These are phyloP conservation scores for Paramacrobiotus metropolitanus DNA, from an alignment of 1,140 invertebrate genomes.

Conservation along the genomic window DNA sequence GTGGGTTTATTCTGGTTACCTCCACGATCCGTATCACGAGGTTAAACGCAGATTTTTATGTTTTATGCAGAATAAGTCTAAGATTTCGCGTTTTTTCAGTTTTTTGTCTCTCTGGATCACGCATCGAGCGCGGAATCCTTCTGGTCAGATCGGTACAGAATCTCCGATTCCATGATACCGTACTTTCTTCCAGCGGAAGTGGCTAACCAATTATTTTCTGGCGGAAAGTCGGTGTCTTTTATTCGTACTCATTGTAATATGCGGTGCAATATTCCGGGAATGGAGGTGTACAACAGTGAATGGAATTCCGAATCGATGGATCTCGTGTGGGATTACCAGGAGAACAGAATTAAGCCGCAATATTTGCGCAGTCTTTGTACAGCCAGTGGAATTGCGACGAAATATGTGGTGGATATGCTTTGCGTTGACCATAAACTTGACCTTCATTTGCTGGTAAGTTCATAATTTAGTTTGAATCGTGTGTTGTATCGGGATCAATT, in stretches of 20 bases:
- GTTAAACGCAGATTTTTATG: neutral
- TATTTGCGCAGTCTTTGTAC: neutral
- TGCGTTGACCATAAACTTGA: neutral
- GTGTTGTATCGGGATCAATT: too few species aligned
- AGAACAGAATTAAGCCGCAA: neutral
- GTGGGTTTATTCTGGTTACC: neutral
- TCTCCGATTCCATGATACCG: neutral
- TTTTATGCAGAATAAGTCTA: neutral
- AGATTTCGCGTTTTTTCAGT: neutral
- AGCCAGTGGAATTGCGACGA: neutral
- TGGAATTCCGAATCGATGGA: neutral
- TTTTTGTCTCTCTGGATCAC: neutral
- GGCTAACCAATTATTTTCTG: neutral
- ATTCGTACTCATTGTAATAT: neutral
- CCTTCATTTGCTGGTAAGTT: neutral
- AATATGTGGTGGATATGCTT: neutral
- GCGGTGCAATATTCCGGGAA: neutral
- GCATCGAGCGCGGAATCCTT: neutral
- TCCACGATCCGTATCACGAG: neutral
- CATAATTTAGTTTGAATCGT: too few species aligned
- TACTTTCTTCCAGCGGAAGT: neutral
- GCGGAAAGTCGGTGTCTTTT: neutral
- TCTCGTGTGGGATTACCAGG: neutral
- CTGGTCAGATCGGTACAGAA: neutral
- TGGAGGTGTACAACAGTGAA: neutral